A percentile compares a stretch with the other conserved stretches of the same genome.
Evolutionary conservation across 2,888 invertebrate species (phyloP).

Genomic region (Heliothis peltigera): DNA sequence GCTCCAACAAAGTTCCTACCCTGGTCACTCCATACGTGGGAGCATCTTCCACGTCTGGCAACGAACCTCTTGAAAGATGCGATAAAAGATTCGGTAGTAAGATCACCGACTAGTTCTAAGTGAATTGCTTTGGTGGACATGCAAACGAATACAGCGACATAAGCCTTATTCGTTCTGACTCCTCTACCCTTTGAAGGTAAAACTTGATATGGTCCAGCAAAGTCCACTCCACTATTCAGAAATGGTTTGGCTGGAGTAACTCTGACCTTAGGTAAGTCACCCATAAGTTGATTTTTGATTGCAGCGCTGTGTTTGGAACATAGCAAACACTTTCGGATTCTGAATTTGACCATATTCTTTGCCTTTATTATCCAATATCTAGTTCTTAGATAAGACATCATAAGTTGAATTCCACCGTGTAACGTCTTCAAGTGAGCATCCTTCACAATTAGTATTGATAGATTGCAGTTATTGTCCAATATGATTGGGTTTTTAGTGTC

Average conservation of each 20-base stretch:
- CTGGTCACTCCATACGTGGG: slow-evolving; percentile 22
- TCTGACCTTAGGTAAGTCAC: slow-evolving; percentile 17
- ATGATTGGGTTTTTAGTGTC: slow-evolving; percentile 3
- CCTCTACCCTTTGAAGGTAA: slow-evolving; percentile 16
- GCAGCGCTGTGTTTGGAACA: slow-evolving; percentile 8
- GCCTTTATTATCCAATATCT: slow-evolving; percentile 11
- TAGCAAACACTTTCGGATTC: slow-evolving; percentile 13
- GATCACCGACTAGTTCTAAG: slow-evolving; percentile 17
- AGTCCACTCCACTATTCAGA: slow-evolving; percentile 15
- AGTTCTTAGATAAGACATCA: slow-evolving; percentile 7
- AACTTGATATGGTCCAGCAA: slow-evolving; percentile 10
- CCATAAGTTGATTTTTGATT: slow-evolving; percentile 19
- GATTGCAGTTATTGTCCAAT: background rate
- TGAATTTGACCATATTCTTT: background rate
- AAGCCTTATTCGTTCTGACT: slow-evolving; percentile 11
- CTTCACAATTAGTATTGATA: background rate
- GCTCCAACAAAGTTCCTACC: slow-evolving; percentile 20
- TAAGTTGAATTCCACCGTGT: slow-evolving; percentile 13
- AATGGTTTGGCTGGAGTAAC: slow-evolving; percentile 19
- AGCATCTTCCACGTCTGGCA: slow-evolving; percentile 19
- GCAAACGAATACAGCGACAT: slow-evolving; percentile 15
- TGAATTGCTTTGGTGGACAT: slow-evolving; percentile 20
- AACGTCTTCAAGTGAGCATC: slow-evolving; percentile 10
- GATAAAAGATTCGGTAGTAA: slow-evolving; percentile 19
- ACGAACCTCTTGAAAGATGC: slow-evolving; percentile 18